These are phyloP conservation scores for Masnerella sp. DNA, from an alignment of 2,888 invertebrate genomes.

Conservation along the genomic window DNA sequence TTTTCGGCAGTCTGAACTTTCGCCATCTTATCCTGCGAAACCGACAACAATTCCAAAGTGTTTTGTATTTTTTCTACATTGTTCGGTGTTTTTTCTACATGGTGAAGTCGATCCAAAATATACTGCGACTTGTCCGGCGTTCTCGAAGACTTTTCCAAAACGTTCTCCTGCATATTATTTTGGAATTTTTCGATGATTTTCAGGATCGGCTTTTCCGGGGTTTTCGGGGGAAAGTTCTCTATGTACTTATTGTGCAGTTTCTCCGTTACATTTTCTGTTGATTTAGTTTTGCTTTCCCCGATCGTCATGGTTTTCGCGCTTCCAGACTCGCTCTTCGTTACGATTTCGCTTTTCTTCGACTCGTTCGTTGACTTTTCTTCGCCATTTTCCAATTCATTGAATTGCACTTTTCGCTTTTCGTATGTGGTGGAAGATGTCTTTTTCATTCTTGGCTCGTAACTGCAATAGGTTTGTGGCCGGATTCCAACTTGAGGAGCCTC, in stretches of 20 bases:
- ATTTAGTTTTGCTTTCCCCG: conserved; percentile 19
- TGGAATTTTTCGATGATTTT: conserved; percentile 42
- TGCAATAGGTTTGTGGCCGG: conserved; percentile 84
- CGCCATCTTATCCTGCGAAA: conserved; percentile 15
- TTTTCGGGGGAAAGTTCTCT: conserved; percentile 23
- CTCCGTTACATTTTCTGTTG: conserved; percentile 14
- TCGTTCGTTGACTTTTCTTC: conserved; percentile 29
- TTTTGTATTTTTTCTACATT: conserved; percentile 35
- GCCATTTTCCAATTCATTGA: conserved; percentile 64
- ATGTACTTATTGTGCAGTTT: conserved; percentile 5
- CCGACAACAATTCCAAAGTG: conserved; percentile 26
- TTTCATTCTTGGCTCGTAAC: conserved; percentile 75
- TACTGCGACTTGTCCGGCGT: conserved; percentile 12
- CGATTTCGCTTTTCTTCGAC: not conserved
- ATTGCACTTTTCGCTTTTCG: conserved; percentile 66
- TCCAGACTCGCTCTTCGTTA: not conserved
- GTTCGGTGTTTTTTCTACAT: conserved; percentile 18
- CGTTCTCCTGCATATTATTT: conserved; percentile 9
- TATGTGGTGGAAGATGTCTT: conserved; percentile 52
- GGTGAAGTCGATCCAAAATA: conserved; percentile 19
- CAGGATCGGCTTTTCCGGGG: conserved; percentile 22
- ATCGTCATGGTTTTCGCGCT: conserved; percentile 4
- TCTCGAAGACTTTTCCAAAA: not conserved
- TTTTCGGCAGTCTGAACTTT: conserved; percentile 12
- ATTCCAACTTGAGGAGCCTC: conserved; percentile 78